A percentile compares a stretch with the other conserved stretches of the same genome.
These are phyloP conservation scores for Phodopus roborovskii DNA, from an alignment of 2,113 vertebrate species.

Conservation along the genomic window DNA sequence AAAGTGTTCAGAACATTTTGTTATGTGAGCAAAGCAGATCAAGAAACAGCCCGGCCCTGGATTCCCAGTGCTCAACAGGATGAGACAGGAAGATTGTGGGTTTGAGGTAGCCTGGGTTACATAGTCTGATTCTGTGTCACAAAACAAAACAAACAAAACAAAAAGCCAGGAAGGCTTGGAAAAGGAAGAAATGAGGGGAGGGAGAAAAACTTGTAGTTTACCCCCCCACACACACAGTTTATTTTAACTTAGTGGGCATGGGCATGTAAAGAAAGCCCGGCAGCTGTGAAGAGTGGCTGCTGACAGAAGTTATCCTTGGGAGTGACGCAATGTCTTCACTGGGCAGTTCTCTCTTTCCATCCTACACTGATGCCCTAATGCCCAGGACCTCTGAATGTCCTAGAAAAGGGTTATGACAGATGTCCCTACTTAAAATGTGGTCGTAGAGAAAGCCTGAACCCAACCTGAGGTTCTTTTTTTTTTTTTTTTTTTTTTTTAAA, in stretches of 20 bases:
- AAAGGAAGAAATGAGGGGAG: too few relatives aligned
- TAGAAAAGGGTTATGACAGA: background rate
- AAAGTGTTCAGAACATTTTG: background rate
- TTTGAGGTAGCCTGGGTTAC: background rate
- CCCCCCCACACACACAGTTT: background rate
- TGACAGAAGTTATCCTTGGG: background rate
- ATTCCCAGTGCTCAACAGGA: too few relatives aligned
- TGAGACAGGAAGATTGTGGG: background rate
- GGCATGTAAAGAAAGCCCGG: too few relatives aligned
- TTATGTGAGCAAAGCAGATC: background rate
- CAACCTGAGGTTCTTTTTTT: too few relatives aligned
- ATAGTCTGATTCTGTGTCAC: background rate
- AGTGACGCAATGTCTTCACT: background rate
- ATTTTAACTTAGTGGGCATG: background rate
- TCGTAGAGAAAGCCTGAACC: background rate
- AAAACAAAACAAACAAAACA: background rate
- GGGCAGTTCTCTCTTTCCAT: background rate
- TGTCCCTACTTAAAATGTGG: background rate
- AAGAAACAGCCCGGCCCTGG: background rate
- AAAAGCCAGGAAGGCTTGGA: background rate
- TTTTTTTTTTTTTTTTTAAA: too few relatives aligned
- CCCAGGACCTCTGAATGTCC: background rate
- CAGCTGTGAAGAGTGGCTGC: accelerated
- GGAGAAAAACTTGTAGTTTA: background rate
- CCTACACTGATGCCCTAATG: background rate